Conservation (phyloP, 2,888 invertebrate species). For the Agrilus mali region DNA sequence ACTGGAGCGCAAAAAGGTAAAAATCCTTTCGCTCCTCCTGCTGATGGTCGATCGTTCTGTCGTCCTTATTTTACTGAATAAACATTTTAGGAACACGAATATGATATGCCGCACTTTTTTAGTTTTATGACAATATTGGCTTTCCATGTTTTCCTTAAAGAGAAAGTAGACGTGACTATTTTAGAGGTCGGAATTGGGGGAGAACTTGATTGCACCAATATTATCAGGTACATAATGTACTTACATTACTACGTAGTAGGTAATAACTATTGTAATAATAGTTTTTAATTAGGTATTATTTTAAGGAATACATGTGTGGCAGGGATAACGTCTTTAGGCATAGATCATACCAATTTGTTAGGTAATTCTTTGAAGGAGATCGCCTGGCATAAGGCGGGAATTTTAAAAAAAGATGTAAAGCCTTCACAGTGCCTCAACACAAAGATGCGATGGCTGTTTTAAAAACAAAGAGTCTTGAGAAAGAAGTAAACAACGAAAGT, state of each 20-base stretch:
- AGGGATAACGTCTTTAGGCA: constrained; percentile 80
- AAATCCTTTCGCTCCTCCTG: constrained; percentile 1
- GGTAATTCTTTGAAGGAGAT: constrained; percentile 78
- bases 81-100: constrained; percentile 4
- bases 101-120: constrained; percentile 88
- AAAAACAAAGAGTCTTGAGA: constrained; percentile 46
- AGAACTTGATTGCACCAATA: constrained; percentile 85
- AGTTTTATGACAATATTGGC: constrained; percentile 87
- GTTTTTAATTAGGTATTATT: no score
- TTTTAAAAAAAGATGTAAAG: constrained; percentile 68
- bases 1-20: constrained; percentile 39
- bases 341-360: constrained; percentile 76
- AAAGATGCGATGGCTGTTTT: constrained; percentile 54
- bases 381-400: constrained; percentile 91
- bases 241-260: no score
- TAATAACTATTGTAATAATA: no score
- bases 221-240: no score
- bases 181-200: constrained; percentile 98
- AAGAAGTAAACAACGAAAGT: constrained; percentile 44
- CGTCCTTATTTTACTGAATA: not conserved
- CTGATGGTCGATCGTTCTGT: no score
- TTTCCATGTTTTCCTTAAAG: constrained; percentile 72
- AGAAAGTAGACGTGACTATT: constrained; percentile 83
- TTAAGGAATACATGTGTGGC: constrained; percentile 40
- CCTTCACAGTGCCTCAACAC: constrained; percentile 60